Evolutionary conservation across 2,888 invertebrate genomes (phyloP).

Genomic region (Frankliniella intonsa): DNA sequence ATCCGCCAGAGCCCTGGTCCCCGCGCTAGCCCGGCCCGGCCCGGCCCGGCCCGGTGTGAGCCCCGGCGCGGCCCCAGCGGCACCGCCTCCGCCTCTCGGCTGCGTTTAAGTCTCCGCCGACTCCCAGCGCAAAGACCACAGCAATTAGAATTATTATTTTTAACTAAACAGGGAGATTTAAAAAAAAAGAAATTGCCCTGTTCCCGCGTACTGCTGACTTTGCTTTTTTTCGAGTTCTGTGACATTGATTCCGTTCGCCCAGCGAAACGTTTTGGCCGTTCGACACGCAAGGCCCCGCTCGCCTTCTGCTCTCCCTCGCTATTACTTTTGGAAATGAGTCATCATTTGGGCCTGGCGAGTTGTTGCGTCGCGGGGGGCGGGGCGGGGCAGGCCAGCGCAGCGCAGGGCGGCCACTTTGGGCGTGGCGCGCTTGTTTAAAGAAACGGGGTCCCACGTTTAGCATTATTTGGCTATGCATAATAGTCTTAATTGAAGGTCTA

Average conservation of each 20-base stretch:
- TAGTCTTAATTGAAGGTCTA: conserved; percentile 23
- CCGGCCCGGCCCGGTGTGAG: not conserved
- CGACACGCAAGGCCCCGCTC: not conserved
- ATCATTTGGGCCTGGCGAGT: not conserved
- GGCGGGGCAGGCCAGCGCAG: not conserved
- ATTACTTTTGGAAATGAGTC: conserved; percentile 18
- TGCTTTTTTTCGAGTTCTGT: no score
- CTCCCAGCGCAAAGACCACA: no score
- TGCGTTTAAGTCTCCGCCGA: not conserved
- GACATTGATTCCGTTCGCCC: no score
- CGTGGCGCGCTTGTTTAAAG: not conserved
- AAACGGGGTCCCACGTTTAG: conserved; percentile 11
- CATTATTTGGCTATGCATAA: conserved; percentile 22
- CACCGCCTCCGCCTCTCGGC: not conserved
- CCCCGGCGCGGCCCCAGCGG: not conserved
- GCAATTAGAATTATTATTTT: no score
- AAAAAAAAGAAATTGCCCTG: no score
- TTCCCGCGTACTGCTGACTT: no score
- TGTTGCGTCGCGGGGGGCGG: not conserved
- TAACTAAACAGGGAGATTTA: no score
- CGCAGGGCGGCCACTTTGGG: not conserved
- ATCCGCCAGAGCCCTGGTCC: no score
- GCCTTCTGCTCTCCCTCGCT: not conserved
- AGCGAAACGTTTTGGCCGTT: no score
- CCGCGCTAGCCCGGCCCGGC: not conserved